These are phyloP conservation scores for Spheniscus mendiculus DNA, from an alignment of 2,113 vertebrate species.

Conservation along the genomic window DNA sequence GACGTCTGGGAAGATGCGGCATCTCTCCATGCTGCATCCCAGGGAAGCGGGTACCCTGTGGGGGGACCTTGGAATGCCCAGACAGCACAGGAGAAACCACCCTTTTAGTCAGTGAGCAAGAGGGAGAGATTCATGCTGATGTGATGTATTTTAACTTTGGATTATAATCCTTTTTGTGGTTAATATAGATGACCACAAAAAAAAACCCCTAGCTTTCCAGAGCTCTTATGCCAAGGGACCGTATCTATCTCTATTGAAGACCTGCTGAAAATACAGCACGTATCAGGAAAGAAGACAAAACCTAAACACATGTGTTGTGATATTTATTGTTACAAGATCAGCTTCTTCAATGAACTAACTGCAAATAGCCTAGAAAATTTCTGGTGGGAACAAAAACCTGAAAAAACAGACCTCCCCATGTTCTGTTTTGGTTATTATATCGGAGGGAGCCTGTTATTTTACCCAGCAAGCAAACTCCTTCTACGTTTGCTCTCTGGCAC, in stretches of 20 bases:
- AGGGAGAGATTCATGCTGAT: neutral
- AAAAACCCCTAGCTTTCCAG: neutral
- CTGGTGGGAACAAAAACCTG: slow-evolving; percentile 29
- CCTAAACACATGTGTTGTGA: neutral
- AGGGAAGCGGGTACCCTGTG: rapidly evolving
- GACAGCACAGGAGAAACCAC: neutral
- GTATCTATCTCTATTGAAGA: neutral
- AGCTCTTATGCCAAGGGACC: neutral
- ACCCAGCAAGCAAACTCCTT: neutral
- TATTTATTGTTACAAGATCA: slow-evolving; percentile 11
- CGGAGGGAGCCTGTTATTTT: neutral
- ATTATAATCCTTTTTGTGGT: neutral
- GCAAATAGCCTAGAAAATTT: neutral
- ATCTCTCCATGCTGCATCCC: neutral
- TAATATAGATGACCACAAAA: neutral
- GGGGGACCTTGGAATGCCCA: neutral
- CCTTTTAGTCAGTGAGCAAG: neutral
- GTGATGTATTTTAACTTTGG: neutral
- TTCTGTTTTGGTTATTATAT: neutral
- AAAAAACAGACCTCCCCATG: slow-evolving; percentile 29
- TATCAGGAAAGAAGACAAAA: neutral
- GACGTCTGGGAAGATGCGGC: neutral
- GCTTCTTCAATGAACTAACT: neutral
- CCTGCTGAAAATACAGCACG: neutral
- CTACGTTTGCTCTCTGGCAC: neutral